phyloP scores from a whole-genome alignment of 1,140 invertebrate genomes.

The Nasonia giraulti region DNA sequence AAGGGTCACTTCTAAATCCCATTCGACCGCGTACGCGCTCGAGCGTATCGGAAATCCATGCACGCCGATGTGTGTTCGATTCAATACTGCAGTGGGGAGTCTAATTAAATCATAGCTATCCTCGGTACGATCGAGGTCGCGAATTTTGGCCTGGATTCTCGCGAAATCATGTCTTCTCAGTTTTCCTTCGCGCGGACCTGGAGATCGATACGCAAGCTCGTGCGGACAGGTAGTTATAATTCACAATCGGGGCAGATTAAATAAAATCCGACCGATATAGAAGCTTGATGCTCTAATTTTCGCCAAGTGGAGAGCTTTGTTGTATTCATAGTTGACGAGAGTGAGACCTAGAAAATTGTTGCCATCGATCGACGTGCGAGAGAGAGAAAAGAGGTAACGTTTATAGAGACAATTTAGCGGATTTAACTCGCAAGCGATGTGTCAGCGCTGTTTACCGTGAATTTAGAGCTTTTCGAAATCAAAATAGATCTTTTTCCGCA shows the following conservation, averaged over 20 bases:
- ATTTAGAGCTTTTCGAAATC: no score
- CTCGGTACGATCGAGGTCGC: not conserved
- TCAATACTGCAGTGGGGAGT: not conserved
- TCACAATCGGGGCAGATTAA: not conserved
- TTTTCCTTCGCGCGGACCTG: not conserved
- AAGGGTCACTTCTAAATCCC: not conserved
- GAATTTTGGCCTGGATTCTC: conserved; percentile 1
- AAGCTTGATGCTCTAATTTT: conserved; percentile 30
- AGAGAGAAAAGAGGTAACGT: not conserved
- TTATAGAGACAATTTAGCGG: no score
- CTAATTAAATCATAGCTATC: conserved; percentile 14
- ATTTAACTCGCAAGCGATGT: no score
- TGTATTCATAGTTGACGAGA: not conserved
- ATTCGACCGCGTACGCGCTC: not conserved
- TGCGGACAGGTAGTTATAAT: conserved; percentile 1
- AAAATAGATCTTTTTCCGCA: not conserved
- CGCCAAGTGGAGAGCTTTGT: not conserved
- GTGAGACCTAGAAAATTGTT: not conserved
- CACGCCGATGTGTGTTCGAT: not conserved
- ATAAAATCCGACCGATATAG: not conserved
- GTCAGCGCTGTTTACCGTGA: no score
- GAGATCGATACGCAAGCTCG: not conserved
- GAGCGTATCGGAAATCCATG: conserved; percentile 14
- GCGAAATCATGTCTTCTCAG: not conserved
- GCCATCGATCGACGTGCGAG: not conserved